Percentiles rank a stretch among this genome's conserved stretches.
Conservation (phyloP, 2,113 vertebrate species). For the Nanger granti region DNA sequence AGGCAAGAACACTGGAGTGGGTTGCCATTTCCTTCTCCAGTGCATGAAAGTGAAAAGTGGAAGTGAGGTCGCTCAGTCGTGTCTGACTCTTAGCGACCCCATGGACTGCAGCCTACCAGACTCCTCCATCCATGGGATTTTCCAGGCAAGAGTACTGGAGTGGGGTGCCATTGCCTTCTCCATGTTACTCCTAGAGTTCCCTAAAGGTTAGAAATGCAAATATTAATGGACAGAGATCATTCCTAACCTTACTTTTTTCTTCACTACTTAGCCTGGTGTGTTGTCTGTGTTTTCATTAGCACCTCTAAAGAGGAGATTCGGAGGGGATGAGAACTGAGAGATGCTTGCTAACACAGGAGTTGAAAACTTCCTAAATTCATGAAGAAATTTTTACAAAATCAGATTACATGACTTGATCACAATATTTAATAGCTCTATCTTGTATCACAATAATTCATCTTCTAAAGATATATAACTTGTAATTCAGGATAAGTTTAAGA, state of each 20-base stretch:
- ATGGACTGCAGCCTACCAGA: too few species aligned
- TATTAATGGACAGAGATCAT: background rate
- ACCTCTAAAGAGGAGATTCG: background rate
- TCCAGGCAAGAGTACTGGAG: too few species aligned
- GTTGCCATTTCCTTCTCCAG: too few species aligned
- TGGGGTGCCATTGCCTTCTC: too few species aligned
- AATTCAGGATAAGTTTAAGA: background rate
- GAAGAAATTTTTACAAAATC: background rate
- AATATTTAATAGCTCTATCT: background rate
- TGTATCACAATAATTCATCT: background rate
- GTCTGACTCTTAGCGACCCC: too few species aligned
- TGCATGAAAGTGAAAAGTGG: too few species aligned
- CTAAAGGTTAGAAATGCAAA: background rate
- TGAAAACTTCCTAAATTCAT: background rate
- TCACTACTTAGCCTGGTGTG: background rate
- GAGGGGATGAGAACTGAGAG: background rate
- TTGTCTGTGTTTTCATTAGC: background rate
- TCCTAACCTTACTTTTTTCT: background rate
- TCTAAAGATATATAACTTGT: background rate
- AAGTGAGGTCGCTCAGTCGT: too few species aligned
- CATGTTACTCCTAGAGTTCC: background rate
- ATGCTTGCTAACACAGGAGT: background rate
- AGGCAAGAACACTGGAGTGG: too few species aligned
- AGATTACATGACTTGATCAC: background rate
- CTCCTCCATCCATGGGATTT: too few species aligned